Base-by-base conservation (phyloP, 1,140 invertebrate genomes). In the Brachionus paranguensis region DNA sequence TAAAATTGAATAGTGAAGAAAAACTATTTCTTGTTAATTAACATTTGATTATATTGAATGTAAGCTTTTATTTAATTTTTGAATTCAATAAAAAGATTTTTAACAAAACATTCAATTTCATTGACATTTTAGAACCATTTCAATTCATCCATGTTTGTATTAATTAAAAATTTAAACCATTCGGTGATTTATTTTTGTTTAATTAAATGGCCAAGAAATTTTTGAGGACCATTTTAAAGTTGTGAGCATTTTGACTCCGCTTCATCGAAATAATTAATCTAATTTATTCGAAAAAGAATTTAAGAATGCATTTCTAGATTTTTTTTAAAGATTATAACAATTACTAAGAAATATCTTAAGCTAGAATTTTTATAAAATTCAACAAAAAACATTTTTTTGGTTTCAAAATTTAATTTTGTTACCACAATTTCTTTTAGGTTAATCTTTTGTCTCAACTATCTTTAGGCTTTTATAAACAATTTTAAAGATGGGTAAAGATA, bases 261-360 rank as follows among this genome's bases (percentile, higher is more conserved):
- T 60, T 60, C 20, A 24, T 10, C 17, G 10, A 24, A 60, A 20
- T 60, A 60, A 6, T 53, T 53, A 53, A 53, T 60, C 53, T 24
- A 60, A 72, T 41, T 72, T 43, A 72, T 72, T 72, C 68, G 10
- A 72, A 72, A 17, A 72, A 20, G 68, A 72, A 72, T 72, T 72
- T 72, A 43, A 72, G 68, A 72, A 72, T 72, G 68, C 68, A 68
- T 68, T n/a, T 41, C 41, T 43, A 20, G n/a, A 43, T 43, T 43
- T 14, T 41, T 72, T 41, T 37, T 7, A 29, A 43, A 43, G 33
- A 37, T 72, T 43, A 41, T 43, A 41, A 43, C 17, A n/a, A 43
- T 20, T n/a, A 43, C 17, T 43, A 72, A 72, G 17, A 20, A 33
- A 72, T 11, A 72, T 41, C 17, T 43, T 43, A 72, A 43, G 41